Conservation (phyloP, 2,888 invertebrate genomes). For the Ichneumoninae sp. region DNA sequence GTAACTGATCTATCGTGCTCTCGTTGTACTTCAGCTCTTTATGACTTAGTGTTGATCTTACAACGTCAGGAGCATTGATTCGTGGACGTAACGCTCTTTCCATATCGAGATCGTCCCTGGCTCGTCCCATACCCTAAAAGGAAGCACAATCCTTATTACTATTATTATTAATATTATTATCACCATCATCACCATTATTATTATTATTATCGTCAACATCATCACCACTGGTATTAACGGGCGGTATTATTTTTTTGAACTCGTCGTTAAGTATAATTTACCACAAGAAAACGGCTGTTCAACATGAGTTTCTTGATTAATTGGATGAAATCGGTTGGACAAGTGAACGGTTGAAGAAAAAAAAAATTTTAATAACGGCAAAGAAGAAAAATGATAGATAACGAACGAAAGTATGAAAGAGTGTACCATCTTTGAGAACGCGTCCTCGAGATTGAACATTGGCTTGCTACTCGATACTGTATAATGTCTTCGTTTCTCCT, state of each 20-base stretch:
- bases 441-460: slow-evolving; percentile 80
- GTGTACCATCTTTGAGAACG: slow-evolving; percentile 81
- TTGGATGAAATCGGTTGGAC: background rate
- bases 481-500: slow-evolving; percentile 93
- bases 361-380: slow-evolving; percentile 10
- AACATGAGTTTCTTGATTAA: background rate
- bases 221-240: no score
- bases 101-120: slow-evolving; percentile 94
- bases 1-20: slow-evolving; percentile 93
- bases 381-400: slow-evolving; percentile 40
- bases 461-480: slow-evolving; percentile 88
- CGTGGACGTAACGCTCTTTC: slow-evolving; percentile 91
- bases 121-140: slow-evolving; percentile 85
- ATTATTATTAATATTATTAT: background rate
- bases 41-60: slow-evolving; percentile 91
- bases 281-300: background rate
- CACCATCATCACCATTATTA: background rate
- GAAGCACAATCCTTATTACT: background rate
- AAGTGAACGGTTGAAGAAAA: slow-evolving; percentile 25
- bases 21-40: slow-evolving; percentile 90
- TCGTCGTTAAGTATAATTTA: background rate
- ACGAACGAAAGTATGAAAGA: slow-evolving; percentile 45
- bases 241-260: no score
- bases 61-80: slow-evolving; percentile 93
- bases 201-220: no score